Evolutionary conservation across 2,888 invertebrate genomes (phyloP), one percentile per base, ranked within the genome.

Genomic region (Cerastis leucographa): DNA sequence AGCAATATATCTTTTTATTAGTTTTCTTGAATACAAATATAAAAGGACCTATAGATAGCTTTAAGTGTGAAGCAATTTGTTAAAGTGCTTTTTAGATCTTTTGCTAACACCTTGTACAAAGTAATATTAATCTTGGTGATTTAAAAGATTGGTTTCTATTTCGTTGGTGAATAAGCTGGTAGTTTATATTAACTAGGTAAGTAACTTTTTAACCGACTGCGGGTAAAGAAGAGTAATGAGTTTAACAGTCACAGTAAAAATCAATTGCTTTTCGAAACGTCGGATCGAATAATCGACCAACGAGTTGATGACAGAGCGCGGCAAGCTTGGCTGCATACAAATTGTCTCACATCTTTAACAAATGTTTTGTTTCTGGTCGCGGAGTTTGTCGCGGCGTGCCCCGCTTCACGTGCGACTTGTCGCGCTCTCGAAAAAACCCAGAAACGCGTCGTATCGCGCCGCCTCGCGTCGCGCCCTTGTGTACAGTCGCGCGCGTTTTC

Each of bases 11-110:
- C n/a, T 65, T 81, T 2, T 35, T 80, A 59, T 54, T 68, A 70
- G 59, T 84, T 78, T 9, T 4, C 40, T 80, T 70, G 11, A 17
- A 42, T 49, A 40, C 25, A 77, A 76, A 75, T 62, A 49, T 66
- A 76, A 59, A 46, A 40, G 14, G 6, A 25, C 14, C 56, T 56
- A 42, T 42, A 14, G 62, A 67, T 14, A 68, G 40, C 46, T 67
- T 54, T 46, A 29, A 40, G 78, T 66, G 40, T 29, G 7, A 25
- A 56, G 49, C 68, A 78, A 83, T 83, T 79, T 79, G 42, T 67
- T 46, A 40, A 77, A 78, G 62, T 78, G 49, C 40, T 61, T 62
- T 40, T 40, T 22, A 17, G 14, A 83, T 40, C 2, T n/a, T 82
- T 22, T 51, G 35, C 22, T 66, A 62, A 19, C 29, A 40, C 11